phyloP scores from a whole-genome alignment of 2,113 vertebrate species.

The Centropristis striata region DNA sequence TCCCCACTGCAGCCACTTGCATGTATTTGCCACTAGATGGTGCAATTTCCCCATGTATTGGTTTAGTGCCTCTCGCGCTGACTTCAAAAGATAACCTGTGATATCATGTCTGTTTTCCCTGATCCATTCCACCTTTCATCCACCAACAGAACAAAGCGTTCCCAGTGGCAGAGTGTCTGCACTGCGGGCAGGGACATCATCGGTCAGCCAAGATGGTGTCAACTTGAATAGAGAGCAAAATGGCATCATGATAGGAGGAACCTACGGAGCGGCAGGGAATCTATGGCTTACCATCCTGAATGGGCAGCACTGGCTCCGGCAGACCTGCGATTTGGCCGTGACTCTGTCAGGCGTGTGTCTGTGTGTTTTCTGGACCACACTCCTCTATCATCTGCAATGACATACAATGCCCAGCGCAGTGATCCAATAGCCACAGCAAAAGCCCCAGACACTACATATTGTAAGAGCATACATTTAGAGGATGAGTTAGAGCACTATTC shows the following conservation, averaged over 20 bases:
- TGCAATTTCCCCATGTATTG: conserved; percentile 51
- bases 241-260: conserved; percentile 31
- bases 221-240: conserved; percentile 27
- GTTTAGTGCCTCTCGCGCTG: neutral
- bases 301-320: conserved; percentile 27
- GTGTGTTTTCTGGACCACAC: conserved; percentile 64
- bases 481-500: conserved; percentile 38
- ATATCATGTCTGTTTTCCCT: conserved; percentile 16
- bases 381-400: conserved; percentile 79
- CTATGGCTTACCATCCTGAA: conserved; percentile 32
- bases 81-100: conserved; percentile 9
- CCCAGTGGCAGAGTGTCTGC: neutral
- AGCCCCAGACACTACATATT: conserved; percentile 41
- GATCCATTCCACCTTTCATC: conserved; percentile 6
- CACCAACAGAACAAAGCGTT: conserved; percentile 49
- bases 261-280: conserved; percentile 8
- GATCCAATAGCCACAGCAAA: conserved; percentile 55
- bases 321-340: conserved; percentile 66
- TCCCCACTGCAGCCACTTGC: conserved; percentile 1
- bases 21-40: conserved; percentile 65
- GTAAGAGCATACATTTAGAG: conserved; percentile 51
- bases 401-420: conserved; percentile 32
- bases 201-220: conserved; percentile 35
- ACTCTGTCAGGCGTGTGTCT: conserved; percentile 78
- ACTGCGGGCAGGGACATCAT: conserved; percentile 32